Evolutionary conservation across 2,888 invertebrate species (phyloP), one percentile per base, ranked within the genome.

Genomic region (Odontomyia ornata): DNA sequence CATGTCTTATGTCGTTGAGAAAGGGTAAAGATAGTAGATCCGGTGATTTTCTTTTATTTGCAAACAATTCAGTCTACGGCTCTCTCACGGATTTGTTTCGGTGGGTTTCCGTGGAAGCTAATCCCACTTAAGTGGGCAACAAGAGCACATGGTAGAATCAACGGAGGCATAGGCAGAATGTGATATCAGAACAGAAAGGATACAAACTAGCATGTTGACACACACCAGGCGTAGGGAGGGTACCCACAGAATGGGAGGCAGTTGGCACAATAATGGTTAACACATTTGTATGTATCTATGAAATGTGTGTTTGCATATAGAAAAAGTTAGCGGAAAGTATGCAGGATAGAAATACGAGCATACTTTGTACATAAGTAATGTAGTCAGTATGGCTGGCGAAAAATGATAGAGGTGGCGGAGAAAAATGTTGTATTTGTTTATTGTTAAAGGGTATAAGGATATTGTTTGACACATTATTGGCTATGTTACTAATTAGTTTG

Each of bases 31-130:
- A 36, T 9, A 36, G 52, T 18, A 69, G 46, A 69, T 47, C 69
- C 47, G 47, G 47, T 25, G 69, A 69, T 69, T 47, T 47, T 69
- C 69, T 69, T 28, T 47, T 69, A 47, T 69, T 69, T 69, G 25
- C 69, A 47, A 47, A 47, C 69, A 47, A 69, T 36, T 65, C 65
- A 9, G 28, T 28, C n/a, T 65, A 36, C 21, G 27, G 36, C 36
- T 65, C 28, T 62, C 28, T 65, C 18, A 27, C 30, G 25, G 69
- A 69, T 25, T 69, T 69, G 30, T 23, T 25, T 69, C 13, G 21
- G 25, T 60, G 25, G 11, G 4, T 23, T 11, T 18, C 25, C 57
- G 21, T 25, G 11, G 57, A 25, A 46, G n/a, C 69, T 69, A 69
- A 69, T 69, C 69, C 69, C 18, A 23, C 18, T 2, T 69, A 69